Base-by-base conservation (phyloP, 1,140 invertebrate genomes). In the Druon quercuslanigerum region DNA sequence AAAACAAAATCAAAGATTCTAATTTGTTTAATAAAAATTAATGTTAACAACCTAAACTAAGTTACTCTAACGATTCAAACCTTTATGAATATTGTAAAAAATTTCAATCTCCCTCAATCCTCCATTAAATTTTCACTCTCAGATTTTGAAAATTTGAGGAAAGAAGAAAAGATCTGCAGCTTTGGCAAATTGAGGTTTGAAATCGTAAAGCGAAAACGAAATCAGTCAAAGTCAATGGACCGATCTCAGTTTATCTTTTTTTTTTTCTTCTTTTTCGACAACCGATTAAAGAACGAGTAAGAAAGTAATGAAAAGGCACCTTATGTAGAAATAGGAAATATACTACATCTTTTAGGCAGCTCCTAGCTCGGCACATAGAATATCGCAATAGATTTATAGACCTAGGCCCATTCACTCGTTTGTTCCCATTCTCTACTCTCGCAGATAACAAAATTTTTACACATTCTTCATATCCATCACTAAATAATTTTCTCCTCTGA, bases 241-340 rank as follows among this genome's bases (percentile, higher is more conserved):
- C 70, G 60, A 82, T 79, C 51, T 71, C 76, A 77, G 70, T 70
- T 73, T 78, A 78, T 78, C 19, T 60, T 54, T 25, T 25, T 25
- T 25, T 3, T 25, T 25, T 25, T 25, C 20, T 25, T 25, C 20
- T 25, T 25, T 25, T 60, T 60, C 25, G 13, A 40, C 14, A 12
- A 40, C 25, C 57, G 25, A 40, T 66, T 16, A 46, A n/a, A 40
- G 14, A 66, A 66, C 40, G 33, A 46, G 60, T 40, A 66, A 66
- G 73, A 84, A 80, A 80, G 72, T 72, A 84, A 82, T 82, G 66
- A 84, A 84, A 84, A 84, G 82, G 82, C 80, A 84, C 80, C 77
- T 76, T 66, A 79, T 80, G 77, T 82, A 66, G 82, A 82, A 83
- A 76, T 80, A 74, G 60, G 80, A 80, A 20, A 33, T 66, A 66